Evolutionary conservation across 1,140 invertebrate species (phyloP).

Genomic region (Temnothorax curvispinosus): DNA sequence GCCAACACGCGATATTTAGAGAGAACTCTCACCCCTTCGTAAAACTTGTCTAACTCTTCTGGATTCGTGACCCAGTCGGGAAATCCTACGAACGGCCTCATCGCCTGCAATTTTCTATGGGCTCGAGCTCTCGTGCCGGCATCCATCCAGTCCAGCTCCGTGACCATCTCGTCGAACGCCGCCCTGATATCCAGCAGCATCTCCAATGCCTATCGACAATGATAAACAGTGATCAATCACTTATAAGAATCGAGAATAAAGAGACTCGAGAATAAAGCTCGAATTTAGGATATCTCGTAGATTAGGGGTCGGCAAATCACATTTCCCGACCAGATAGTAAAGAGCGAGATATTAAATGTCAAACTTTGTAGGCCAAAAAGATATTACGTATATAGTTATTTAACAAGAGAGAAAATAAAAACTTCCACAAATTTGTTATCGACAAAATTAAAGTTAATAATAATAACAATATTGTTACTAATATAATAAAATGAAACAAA

Average conservation of each 20-base stretch:
- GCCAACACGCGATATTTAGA: neutral
- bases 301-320: neutral
- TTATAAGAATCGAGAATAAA: too few species aligned
- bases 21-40: slow-evolving; percentile 85
- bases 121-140: slow-evolving; percentile 88
- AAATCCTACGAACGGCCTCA: slow-evolving; percentile 90
- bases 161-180: slow-evolving; percentile 90
- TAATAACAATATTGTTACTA: neutral
- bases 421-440: neutral
- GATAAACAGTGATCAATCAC: neutral
- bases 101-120: slow-evolving; percentile 88
- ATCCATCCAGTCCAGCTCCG: slow-evolving; percentile 93
- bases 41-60: slow-evolving; percentile 87
- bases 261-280: neutral
- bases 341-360: neutral
- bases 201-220: slow-evolving; percentile 88
- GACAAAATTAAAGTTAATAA: neutral
- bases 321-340: neutral
- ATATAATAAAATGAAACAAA: neutral
- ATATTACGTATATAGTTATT: neutral
- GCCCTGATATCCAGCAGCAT: slow-evolving; percentile 91
- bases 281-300: neutral
- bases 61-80: slow-evolving; percentile 89
- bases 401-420: neutral
- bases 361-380: neutral